Percentiles rank a stretch among this genome's conserved stretches.
phyloP scores from a whole-genome alignment of 2,113 vertebrate species.

The Chionis minor region DNA sequence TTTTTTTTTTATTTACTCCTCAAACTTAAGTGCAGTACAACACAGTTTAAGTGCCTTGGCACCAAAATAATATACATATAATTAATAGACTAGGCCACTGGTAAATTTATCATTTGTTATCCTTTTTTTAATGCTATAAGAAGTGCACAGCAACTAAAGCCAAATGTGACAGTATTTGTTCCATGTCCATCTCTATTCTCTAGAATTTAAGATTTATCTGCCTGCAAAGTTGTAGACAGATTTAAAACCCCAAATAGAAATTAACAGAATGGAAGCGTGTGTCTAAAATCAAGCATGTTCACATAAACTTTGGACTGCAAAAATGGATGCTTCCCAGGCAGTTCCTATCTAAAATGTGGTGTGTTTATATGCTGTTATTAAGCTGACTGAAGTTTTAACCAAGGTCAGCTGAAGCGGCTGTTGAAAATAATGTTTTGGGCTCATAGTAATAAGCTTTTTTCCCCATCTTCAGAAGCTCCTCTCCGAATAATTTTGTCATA shows the following conservation, averaged over 20 bases:
- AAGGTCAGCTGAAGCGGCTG: background rate
- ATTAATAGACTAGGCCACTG: background rate
- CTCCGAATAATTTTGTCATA: background rate
- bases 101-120: conserved; percentile 6
- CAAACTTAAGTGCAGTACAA: conserved; percentile 43
- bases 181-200: background rate
- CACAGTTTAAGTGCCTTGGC: conserved; percentile 54
- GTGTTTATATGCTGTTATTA: background rate
- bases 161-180: background rate
- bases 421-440: background rate
- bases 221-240: background rate
- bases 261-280: background rate
- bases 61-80: conserved; percentile 55
- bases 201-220: background rate
- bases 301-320: background rate
- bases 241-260: background rate
- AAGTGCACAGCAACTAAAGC: background rate
- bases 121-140: conserved; percentile 15
- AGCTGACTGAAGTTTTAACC: background rate
- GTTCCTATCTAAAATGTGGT: background rate
- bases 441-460: background rate
- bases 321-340: background rate
- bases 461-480: background rate
- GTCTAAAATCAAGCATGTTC: background rate
- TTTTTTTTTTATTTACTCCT: conserved; percentile 11